Conservation (phyloP, 2,888 invertebrate species). For the Phortica magna region DNA sequence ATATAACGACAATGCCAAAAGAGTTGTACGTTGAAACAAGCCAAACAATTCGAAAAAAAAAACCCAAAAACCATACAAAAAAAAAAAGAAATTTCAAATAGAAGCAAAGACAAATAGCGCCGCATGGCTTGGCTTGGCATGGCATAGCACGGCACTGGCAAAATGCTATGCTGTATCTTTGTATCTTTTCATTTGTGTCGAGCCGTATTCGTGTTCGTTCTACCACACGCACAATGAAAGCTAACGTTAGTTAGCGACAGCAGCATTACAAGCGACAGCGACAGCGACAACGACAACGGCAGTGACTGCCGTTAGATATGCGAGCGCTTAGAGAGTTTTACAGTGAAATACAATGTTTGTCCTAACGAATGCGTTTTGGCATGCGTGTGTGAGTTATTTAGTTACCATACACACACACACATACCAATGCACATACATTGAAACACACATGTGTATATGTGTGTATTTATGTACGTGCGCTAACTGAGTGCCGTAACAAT, state of each 20-base stretch:
- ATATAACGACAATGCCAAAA: constrained; percentile 19
- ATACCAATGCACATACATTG: background rate
- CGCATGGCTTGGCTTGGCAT: background rate
- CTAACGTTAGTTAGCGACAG: too few species aligned
- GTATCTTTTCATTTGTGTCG: background rate
- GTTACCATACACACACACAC: background rate
- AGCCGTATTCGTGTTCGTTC: background rate
- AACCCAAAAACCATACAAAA: background rate
- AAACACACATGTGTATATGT: background rate
- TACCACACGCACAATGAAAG: constrained; percentile 15
- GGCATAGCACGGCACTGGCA: constrained; percentile 12
- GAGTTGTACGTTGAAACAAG: background rate
- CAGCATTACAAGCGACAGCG: background rate
- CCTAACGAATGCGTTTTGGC: background rate
- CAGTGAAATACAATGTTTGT: constrained; percentile 18
- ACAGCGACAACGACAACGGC: background rate
- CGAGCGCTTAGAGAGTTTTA: constrained; percentile 20
- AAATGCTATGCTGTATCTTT: background rate
- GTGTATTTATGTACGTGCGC: background rate
- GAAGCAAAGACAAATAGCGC: constrained; percentile 6
- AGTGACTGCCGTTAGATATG: constrained; percentile 11
- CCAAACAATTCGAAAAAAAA: background rate
- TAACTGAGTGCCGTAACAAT: constrained; percentile 15
- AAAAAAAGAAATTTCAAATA: background rate
- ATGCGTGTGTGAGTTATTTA: background rate